phyloP scores from a whole-genome alignment of 92 coral and sea anemone species.

The Porites divaricata region DNA sequence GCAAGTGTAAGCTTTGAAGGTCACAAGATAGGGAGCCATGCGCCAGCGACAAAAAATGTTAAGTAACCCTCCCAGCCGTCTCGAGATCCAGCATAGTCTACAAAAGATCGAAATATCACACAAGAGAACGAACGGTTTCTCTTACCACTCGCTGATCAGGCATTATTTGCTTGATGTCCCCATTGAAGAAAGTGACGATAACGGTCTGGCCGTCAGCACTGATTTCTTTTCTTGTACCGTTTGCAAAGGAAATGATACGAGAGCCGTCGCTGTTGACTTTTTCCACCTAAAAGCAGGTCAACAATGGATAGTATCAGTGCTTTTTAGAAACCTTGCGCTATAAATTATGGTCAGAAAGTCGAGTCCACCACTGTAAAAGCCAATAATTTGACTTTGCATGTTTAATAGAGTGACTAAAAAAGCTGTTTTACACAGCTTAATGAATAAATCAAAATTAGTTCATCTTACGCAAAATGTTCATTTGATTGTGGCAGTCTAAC shows the following conservation, averaged over 20 bases:
- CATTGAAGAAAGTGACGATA: conserved; percentile 95
- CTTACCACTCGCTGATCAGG: conserved; percentile 98
- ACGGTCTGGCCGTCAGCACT: conserved; percentile 94
- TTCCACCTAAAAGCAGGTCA: conserved; percentile 71
- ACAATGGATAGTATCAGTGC: not conserved
- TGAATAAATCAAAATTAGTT: too few species aligned
- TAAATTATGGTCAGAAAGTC: not conserved
- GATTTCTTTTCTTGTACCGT: conserved; percentile 97
- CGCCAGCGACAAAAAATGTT: too few species aligned
- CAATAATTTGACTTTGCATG: not conserved
- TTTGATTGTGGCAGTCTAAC: too few species aligned
- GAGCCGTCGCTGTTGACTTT: conserved; percentile 94
- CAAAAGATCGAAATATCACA: not conserved
- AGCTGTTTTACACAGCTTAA: too few species aligned
- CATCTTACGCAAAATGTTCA: too few species aligned
- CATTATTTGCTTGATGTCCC: conserved; percentile 95
- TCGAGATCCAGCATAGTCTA: too few species aligned
- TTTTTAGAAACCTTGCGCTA: not conserved
- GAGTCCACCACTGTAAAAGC: not conserved
- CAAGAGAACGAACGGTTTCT: not conserved
- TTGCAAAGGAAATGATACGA: conserved; percentile 88
- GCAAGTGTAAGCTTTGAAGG: too few species aligned
- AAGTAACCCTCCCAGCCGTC: too few species aligned
- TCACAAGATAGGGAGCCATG: too few species aligned
- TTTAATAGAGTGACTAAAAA: too few species aligned